Evolutionary conservation across 2,797 vertebrate genomes (phyloP).

Genomic region (Alfaro cultratus): DNA sequence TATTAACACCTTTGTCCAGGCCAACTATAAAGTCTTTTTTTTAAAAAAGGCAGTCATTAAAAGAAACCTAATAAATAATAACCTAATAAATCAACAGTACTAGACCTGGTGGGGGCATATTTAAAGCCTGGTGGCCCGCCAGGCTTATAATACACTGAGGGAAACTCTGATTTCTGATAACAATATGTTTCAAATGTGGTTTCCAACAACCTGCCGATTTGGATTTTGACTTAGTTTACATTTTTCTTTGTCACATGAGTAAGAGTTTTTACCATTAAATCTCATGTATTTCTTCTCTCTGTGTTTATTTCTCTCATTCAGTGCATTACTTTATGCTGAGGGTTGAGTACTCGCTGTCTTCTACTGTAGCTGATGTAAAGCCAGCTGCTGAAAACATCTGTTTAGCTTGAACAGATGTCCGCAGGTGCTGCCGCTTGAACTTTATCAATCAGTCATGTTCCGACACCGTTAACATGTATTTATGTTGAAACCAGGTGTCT

Average conservation of each 20-base stretch:
- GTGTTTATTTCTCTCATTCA: not conserved
- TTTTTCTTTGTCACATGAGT: not conserved
- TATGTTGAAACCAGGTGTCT: constrained; percentile 7
- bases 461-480: constrained; percentile 2
- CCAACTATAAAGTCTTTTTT: too few species aligned
- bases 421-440: constrained; percentile 3
- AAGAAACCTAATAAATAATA: too few species aligned
- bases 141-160: too few species aligned
- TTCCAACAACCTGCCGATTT: not conserved
- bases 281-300: not conserved
- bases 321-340: not conserved
- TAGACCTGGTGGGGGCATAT: too few species aligned
- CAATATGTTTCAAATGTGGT: not conserved
- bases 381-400: constrained; percentile 29
- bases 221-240: not conserved
- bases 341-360: not conserved
- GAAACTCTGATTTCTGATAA: not conserved
- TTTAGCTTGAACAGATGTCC: constrained; percentile 24
- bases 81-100: too few species aligned
- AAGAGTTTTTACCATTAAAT: not conserved
- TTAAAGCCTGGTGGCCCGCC: too few species aligned
- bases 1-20: too few species aligned
- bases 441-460: constrained; percentile 7
- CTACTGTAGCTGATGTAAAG: constrained; percentile 2
- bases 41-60: too few species aligned